A percentile compares a stretch with the other conserved stretches of the same genome.
These are phyloP conservation scores for Watsonalla cultraria DNA, from an alignment of 2,888 invertebrate genomes.

Conservation along the genomic window DNA sequence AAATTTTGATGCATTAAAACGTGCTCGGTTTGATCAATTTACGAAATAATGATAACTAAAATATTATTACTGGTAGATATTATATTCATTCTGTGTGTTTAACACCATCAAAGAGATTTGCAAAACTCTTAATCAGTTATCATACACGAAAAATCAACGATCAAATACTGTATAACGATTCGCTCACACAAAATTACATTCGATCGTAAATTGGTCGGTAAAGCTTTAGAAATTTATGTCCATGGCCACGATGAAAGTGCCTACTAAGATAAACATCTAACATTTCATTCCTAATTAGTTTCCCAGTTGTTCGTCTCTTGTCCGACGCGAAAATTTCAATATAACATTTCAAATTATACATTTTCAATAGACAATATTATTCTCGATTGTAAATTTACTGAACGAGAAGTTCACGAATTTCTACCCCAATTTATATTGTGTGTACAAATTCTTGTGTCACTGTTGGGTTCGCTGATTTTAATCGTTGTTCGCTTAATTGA, in stretches of 20 bases:
- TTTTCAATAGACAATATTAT: background rate
- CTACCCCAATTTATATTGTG: background rate
- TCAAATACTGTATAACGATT: background rate
- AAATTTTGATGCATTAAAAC: too few species aligned
- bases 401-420: background rate
- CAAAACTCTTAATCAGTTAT: too few species aligned
- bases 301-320: background rate
- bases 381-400: background rate
- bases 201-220: background rate
- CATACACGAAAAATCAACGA: background rate
- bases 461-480: background rate
- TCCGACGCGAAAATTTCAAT: constrained; percentile 1
- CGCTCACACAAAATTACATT: background rate
- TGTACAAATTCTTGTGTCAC: background rate
- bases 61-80: too few species aligned
- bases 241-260: constrained; percentile 4
- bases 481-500: too few species aligned
- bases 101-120: too few species aligned
- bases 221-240: background rate
- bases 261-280: background rate
- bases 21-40: too few species aligned
- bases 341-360: constrained; percentile 9
- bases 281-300: constrained; percentile 1
- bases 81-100: too few species aligned
- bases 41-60: too few species aligned